Conservation (phyloP, 2,888 invertebrate species). For the Papilio elwesi region DNA sequence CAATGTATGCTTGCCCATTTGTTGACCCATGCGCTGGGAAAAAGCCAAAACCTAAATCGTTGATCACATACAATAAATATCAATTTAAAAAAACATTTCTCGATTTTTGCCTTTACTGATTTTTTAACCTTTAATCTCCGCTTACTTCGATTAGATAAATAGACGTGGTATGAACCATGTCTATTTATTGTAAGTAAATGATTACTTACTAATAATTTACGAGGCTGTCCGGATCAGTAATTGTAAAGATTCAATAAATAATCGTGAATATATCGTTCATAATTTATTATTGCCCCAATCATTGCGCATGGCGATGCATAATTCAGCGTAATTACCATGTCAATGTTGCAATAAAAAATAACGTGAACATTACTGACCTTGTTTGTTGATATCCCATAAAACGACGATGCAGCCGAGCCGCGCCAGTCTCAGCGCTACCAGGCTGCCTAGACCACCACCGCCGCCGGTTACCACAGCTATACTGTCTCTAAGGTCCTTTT, state of each 20-base stretch:
- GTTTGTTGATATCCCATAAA: slow-evolving; percentile 95
- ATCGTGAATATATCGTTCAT: not conserved
- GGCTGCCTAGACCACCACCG: slow-evolving; percentile 92
- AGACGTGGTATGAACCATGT: no score
- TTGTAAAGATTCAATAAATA: slow-evolving; percentile 10
- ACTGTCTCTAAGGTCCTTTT: slow-evolving; percentile 89
- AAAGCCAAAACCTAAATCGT: no score
- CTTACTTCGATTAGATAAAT: no score
- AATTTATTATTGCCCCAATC: not conserved
- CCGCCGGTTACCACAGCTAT: slow-evolving; percentile 95
- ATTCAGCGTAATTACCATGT: slow-evolving; percentile 14
- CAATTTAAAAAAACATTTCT: no score
- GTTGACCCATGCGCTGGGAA: no score
- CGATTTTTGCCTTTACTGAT: no score
- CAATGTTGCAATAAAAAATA: slow-evolving; percentile 19
- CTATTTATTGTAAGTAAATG: no score
- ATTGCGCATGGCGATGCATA: slow-evolving; percentile 20
- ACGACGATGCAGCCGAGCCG: slow-evolving; percentile 91
- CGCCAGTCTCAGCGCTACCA: slow-evolving; percentile 89
- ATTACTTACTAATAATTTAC: no score
- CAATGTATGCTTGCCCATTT: no score
- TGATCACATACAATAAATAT: no score
- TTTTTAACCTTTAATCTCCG: no score
- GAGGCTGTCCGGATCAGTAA: not conserved
- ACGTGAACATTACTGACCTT: slow-evolving; percentile 83